Conservation (phyloP, 2,113 vertebrate species). For the Myiozetetes cayanensis region DNA sequence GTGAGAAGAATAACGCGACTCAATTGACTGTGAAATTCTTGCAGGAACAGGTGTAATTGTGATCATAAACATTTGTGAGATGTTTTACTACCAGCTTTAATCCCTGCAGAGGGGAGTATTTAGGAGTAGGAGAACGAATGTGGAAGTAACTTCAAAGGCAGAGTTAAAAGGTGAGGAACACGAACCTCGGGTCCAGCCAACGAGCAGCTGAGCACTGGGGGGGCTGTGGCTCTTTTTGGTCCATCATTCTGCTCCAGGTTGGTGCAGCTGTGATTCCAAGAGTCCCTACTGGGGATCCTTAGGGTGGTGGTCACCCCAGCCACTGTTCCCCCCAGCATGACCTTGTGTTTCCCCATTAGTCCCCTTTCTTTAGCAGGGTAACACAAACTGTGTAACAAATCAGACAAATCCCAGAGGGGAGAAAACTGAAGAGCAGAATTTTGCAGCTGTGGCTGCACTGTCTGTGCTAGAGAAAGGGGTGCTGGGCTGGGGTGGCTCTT, state of each 20-base stretch:
- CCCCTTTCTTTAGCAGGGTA: neutral
- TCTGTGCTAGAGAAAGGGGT: neutral
- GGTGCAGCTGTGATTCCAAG: neutral
- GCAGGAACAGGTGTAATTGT: slow-evolving; percentile 59
- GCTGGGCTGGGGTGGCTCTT: neutral
- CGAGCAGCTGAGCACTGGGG: neutral
- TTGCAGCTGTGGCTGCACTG: neutral
- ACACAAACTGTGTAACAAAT: neutral
- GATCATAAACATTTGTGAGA: slow-evolving; percentile 37
- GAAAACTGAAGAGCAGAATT: neutral
- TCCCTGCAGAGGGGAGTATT: slow-evolving; percentile 13
- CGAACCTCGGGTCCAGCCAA: neutral
- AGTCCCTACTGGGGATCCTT: neutral
- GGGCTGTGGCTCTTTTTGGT: neutral
- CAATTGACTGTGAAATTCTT: slow-evolving; percentile 58
- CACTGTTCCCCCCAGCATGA: neutral
- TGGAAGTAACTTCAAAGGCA: slow-evolving; percentile 29
- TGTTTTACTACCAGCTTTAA: slow-evolving; percentile 43
- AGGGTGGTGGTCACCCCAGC: neutral
- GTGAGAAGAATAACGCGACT: slow-evolving; percentile 22
- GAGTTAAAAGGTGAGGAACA: neutral
- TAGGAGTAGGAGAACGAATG: neutral
- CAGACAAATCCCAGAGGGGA: neutral
- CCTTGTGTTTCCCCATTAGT: neutral
- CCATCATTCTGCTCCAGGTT: neutral